A percentile compares a stretch with the other conserved stretches of the same genome.
phyloP scores from a whole-genome alignment of 1,140 invertebrate genomes.

The Stratiolaelaps scimitus region DNA sequence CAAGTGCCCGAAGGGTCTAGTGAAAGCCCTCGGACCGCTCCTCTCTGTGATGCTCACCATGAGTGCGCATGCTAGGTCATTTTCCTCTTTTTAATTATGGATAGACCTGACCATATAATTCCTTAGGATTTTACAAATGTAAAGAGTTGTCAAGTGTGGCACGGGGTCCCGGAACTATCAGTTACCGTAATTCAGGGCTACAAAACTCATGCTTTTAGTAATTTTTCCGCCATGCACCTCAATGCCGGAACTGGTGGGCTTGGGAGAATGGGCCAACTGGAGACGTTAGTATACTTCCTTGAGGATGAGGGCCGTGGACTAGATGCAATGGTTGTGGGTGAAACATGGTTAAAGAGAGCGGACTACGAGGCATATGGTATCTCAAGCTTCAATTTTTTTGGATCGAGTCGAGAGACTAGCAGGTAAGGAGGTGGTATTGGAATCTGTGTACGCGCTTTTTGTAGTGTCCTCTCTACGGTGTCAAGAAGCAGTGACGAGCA shows the following conservation, averaged over 20 bases:
- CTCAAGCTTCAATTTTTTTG: too few relatives aligned
- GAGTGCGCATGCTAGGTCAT: not conserved
- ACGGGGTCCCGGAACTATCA: too few relatives aligned
- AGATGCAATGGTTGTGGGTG: not conserved
- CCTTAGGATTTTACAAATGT: slow-evolving; percentile 6
- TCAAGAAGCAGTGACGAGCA: not conserved
- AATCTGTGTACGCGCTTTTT: not conserved
- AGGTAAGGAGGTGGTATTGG: not conserved
- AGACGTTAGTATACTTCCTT: too few relatives aligned
- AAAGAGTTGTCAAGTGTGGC: too few relatives aligned
- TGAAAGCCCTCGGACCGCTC: not conserved
- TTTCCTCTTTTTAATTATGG: not conserved
- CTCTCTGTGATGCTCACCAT: not conserved
- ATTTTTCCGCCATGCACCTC: slow-evolving; percentile 4
- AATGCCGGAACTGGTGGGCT: not conserved
- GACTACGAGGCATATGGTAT: not conserved
- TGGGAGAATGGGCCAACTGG: too few relatives aligned
- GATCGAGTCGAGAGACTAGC: not conserved
- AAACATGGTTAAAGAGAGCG: too few relatives aligned
- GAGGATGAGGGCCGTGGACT: too few relatives aligned
- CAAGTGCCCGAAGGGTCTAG: not conserved
- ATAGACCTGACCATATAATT: not conserved
- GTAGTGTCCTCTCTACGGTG: not conserved
- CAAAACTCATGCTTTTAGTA: slow-evolving; percentile 5
- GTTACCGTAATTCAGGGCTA: not conserved